These are phyloP conservation scores for Euura lappo DNA, from an alignment of 1,140 invertebrate species.

Conservation along the genomic window DNA sequence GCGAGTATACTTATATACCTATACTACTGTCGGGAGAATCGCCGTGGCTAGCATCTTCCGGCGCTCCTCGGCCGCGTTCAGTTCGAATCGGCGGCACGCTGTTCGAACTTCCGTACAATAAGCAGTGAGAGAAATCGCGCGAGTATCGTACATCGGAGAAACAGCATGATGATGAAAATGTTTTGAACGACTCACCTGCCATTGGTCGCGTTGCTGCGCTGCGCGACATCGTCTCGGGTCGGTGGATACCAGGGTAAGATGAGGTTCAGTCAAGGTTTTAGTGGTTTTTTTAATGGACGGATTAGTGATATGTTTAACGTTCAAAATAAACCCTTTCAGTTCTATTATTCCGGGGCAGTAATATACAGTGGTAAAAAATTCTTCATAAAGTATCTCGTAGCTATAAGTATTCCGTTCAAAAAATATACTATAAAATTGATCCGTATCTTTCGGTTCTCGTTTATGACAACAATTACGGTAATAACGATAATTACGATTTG, in stretches of 20 bases:
- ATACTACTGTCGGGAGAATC: too few relatives aligned
- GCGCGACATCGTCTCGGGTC: conserved; percentile 38
- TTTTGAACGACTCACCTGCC: conserved; percentile 35
- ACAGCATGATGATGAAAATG: too few relatives aligned
- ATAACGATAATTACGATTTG: neutral
- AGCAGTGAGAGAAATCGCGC: too few relatives aligned
- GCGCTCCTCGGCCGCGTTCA: too few relatives aligned
- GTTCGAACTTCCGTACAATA: too few relatives aligned
- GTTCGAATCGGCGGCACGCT: too few relatives aligned
- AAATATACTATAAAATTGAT: conserved; percentile 27
- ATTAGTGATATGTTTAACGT: conserved; percentile 31
- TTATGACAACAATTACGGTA: neutral
- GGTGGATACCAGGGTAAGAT: conserved; percentile 1
- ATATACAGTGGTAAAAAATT: conserved; percentile 29
- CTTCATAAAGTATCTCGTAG: conserved; percentile 10
- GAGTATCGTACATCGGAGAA: too few relatives aligned
- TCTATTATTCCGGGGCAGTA: neutral
- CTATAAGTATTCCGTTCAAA: conserved; percentile 24
- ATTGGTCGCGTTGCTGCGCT: conserved; percentile 42
- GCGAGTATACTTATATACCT: too few relatives aligned
- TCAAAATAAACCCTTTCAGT: conserved; percentile 16
- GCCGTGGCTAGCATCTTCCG: too few relatives aligned
- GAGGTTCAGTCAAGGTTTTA: conserved; percentile 10
- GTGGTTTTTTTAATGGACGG: conserved; percentile 36
- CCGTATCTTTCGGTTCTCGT: neutral